These are phyloP conservation scores for Dryobates pubescens DNA, from an alignment of 2,797 vertebrate species.

Conservation along the genomic window DNA sequence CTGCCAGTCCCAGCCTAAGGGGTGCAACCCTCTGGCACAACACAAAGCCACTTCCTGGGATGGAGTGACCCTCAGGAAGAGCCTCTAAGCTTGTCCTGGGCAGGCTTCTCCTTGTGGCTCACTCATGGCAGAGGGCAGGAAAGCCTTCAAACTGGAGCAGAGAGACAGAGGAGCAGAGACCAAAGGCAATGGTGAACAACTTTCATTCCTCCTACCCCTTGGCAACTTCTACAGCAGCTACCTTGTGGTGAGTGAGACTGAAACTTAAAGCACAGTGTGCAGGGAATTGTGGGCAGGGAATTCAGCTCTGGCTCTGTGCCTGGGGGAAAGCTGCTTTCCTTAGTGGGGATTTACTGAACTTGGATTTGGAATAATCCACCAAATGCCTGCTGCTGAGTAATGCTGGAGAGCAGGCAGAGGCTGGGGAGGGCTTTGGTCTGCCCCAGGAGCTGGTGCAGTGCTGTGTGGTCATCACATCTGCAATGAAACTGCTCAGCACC, in stretches of 20 bases:
- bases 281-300: background rate
- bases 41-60: background rate
- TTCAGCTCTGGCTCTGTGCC: background rate
- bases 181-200: background rate
- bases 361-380: no score
- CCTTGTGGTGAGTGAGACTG: background rate
- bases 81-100: background rate
- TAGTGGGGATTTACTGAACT: no score
- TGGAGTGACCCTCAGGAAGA: background rate
- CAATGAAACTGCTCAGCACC: rapidly evolving
- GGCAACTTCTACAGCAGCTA: background rate
- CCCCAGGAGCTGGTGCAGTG: background rate
- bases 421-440: background rate
- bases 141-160: background rate
- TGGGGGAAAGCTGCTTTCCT: background rate
- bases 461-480: rapidly evolving
- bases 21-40: no score
- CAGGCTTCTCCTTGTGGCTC: background rate
- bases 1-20: background rate
- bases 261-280: background rate
- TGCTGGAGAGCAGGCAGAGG: background rate
- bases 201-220: background rate
- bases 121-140: background rate
- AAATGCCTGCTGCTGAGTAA: background rate
- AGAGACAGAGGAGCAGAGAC: background rate